A percentile compares a stretch with the other conserved stretches of the same genome.
Evolutionary conservation across 2,113 vertebrate genomes (phyloP).

Genomic region (Zosterops borbonicus): DNA sequence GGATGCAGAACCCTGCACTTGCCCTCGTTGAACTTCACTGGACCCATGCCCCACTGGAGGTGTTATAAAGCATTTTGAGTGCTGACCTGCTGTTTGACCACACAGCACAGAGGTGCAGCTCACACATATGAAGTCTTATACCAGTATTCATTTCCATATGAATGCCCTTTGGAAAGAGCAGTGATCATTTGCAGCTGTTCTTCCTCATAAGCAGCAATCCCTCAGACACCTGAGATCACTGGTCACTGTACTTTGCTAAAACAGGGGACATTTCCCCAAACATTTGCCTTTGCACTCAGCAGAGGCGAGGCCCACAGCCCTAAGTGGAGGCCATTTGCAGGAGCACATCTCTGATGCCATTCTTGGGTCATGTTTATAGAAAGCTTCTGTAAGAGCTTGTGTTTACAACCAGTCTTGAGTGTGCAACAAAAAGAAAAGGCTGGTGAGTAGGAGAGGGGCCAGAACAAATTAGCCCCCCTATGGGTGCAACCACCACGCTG

Average conservation of each 20-base stretch:
- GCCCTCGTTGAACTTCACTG: neutral
- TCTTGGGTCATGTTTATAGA: neutral
- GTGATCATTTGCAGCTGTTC: neutral
- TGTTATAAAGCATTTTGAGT: accelerated
- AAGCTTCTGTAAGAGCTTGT: neutral
- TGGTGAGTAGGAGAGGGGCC: neutral
- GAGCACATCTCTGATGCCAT: neutral
- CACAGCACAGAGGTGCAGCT: neutral
- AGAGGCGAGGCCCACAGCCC: neutral
- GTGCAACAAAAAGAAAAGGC: neutral
- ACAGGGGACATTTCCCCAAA: neutral
- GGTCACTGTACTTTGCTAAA: neutral
- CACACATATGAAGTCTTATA: neutral
- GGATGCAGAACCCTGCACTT: neutral
- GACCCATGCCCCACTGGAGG: neutral
- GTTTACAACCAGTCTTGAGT: accelerated
- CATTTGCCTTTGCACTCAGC: accelerated
- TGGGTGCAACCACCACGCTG: neutral
- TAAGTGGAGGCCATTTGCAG: neutral
- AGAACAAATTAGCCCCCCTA: accelerated
- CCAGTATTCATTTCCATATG: neutral
- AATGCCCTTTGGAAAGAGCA: neutral
- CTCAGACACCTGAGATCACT: accelerated
- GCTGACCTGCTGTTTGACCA: neutral
- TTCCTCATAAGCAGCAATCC: neutral